Percentiles rank a stretch among this genome's conserved stretches.
phyloP scores from a whole-genome alignment of 2,113 vertebrate species.

The Hiodon tergisus region DNA sequence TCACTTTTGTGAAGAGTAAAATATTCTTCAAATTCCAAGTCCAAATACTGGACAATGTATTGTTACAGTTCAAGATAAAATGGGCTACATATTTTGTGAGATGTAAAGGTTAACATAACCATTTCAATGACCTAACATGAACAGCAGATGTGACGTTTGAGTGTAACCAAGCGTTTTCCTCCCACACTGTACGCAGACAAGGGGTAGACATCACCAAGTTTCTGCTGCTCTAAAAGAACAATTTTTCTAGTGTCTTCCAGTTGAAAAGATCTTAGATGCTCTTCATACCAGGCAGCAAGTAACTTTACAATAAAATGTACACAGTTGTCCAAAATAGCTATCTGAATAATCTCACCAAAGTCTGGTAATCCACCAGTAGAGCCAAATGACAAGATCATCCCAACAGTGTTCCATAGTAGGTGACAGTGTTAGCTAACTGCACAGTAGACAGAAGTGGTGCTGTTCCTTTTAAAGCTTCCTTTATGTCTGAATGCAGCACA shows the following conservation, averaged over 20 bases:
- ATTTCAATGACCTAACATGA: slow-evolving; percentile 25
- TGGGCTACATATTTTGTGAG: neutral
- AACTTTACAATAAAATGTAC: slow-evolving; percentile 34
- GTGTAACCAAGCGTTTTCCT: slow-evolving; percentile 32
- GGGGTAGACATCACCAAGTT: slow-evolving; percentile 37
- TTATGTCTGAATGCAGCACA: slow-evolving; percentile 24
- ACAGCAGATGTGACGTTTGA: slow-evolving; percentile 33
- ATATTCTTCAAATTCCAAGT: slow-evolving; percentile 34
- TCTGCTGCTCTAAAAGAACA: slow-evolving; percentile 23
- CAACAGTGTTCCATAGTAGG: slow-evolving; percentile 23
- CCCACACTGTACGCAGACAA: slow-evolving; percentile 31
- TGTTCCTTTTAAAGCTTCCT: slow-evolving; percentile 27
- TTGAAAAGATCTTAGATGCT: slow-evolving; percentile 38
- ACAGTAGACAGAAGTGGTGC: slow-evolving; percentile 21
- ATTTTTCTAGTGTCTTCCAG: slow-evolving; percentile 31
- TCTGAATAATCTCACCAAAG: slow-evolving; percentile 38
- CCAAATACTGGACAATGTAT: slow-evolving; percentile 30
- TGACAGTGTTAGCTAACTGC: slow-evolving; percentile 22
- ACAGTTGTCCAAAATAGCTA: slow-evolving; percentile 29
- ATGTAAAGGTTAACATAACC: neutral
- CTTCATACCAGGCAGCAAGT: slow-evolving; percentile 32
- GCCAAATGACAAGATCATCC: neutral
- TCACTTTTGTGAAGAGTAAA: slow-evolving; percentile 24
- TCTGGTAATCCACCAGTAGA: slow-evolving; percentile 28
- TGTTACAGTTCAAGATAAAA: neutral